A percentile compares a stretch with the other conserved stretches of the same genome.
phyloP scores from a whole-genome alignment of 2,888 invertebrate genomes.

The Dynastes grantii region DNA sequence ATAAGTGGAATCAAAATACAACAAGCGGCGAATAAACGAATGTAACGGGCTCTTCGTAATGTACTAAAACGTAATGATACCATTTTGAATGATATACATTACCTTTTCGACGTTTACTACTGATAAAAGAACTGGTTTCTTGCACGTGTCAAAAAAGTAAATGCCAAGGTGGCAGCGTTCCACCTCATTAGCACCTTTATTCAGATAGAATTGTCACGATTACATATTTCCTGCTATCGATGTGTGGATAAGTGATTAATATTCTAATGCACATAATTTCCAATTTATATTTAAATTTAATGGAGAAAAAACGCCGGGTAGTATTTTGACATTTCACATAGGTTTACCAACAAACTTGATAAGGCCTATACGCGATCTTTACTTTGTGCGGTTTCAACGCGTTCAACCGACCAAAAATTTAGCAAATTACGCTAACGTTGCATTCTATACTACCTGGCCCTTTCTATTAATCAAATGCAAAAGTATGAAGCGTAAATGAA shows the following conservation, averaged over 20 bases:
- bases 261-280: background rate
- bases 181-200: conserved; percentile 42
- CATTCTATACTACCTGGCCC: no score
- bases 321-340: conserved; percentile 10
- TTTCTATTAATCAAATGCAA: no score
- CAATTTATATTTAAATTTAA: no score
- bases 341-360: conserved; percentile 6
- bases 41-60: conserved; percentile 56
- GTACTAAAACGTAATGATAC: conserved; percentile 54
- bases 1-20: conserved; percentile 75
- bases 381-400: no score
- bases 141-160: conserved; percentile 53
- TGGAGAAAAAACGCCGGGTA: background rate
- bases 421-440: no score
- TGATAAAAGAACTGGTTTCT: conserved; percentile 46
- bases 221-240: background rate
- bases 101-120: conserved; percentile 9
- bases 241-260: background rate
- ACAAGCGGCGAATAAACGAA: conserved; percentile 71
- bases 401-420: no score
- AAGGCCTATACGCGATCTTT: background rate
- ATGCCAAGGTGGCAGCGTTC: conserved; percentile 54
- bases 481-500: no score
- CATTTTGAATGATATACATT: conserved; percentile 50
- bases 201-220: background rate